phyloP scores from a whole-genome alignment of 2,797 vertebrate genomes.

The Uromys caudimaculatus region DNA sequence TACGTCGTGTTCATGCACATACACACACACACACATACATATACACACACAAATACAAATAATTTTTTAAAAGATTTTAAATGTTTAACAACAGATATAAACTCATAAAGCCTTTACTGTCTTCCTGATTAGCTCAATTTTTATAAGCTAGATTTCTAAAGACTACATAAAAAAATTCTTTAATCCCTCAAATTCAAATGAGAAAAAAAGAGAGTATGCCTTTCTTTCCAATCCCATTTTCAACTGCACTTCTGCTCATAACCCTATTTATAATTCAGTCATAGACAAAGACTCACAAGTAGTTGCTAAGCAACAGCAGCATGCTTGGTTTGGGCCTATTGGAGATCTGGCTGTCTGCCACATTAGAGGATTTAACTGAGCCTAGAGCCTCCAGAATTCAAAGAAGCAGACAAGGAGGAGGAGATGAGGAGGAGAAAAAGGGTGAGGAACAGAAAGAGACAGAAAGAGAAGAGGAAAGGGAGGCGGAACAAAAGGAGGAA shows the following conservation, averaged over 20 bases:
- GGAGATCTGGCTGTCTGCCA: conserved; percentile 78
- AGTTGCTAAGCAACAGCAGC: conserved; percentile 86
- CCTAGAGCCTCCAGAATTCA: conserved; percentile 76
- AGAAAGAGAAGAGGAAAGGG: not conserved
- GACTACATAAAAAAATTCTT: conserved; percentile 44
- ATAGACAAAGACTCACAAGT: conserved; percentile 76
- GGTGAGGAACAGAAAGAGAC: not conserved
- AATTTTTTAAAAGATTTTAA: conserved; percentile 4
- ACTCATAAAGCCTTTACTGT: conserved; percentile 1
- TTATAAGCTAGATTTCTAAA: conserved; percentile 66
- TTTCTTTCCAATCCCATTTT: conserved; percentile 72
- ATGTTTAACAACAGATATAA: conserved; percentile 55
- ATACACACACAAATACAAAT: not conserved
- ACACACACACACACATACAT: not conserved
- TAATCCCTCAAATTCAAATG: conserved; percentile 65
- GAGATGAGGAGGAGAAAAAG: not conserved
- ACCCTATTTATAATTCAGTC: conserved; percentile 83
- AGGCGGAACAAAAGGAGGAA: not conserved
- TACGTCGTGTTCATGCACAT: too few species aligned
- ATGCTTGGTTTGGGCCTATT: conserved; percentile 74
- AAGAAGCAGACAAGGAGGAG: not conserved
- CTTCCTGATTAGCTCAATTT: conserved; percentile 61
- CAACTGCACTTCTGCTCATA: conserved; percentile 75
- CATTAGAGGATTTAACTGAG: conserved; percentile 77
- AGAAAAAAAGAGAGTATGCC: not conserved